Evolutionary conservation across 2,888 invertebrate species (phyloP).

Genomic region (Plemyria rubiginata): DNA sequence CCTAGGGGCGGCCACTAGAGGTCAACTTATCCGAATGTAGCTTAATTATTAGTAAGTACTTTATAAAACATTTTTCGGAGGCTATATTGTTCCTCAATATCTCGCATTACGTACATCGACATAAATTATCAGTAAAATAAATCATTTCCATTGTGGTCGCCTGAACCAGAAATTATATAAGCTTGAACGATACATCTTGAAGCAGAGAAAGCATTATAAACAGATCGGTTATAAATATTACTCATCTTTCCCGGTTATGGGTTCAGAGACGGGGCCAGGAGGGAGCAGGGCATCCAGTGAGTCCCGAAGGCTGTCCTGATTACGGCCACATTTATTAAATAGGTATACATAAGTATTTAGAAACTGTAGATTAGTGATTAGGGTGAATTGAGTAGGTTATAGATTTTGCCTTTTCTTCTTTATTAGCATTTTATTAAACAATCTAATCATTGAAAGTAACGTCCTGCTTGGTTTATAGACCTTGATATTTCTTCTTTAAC

Average conservation of each 20-base stretch:
- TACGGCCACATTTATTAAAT: too few species aligned
- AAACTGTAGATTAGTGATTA: too few species aligned
- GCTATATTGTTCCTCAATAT: not conserved
- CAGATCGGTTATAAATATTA: conserved; percentile 30
- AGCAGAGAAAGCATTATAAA: conserved; percentile 17
- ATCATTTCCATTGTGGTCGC: conserved; percentile 18
- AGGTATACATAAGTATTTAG: too few species aligned
- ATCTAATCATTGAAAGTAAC: too few species aligned
- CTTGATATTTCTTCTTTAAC: too few species aligned
- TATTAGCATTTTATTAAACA: too few species aligned
- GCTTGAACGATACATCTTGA: conserved; percentile 21
- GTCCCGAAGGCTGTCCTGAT: not conserved
- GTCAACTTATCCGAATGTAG: too few species aligned
- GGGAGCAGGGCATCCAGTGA: not conserved
- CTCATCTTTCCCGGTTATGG: conserved; percentile 24
- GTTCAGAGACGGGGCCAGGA: conserved; percentile 5
- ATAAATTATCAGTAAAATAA: conserved; percentile 6
- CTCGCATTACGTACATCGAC: not conserved
- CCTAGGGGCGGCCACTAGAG: too few species aligned
- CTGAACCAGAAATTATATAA: conserved; percentile 23
- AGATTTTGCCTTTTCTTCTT: too few species aligned
- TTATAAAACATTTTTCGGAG: not conserved
- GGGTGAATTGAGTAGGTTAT: too few species aligned
- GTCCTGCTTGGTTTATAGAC: too few species aligned
- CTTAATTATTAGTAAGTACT: too few species aligned